Base-by-base conservation (phyloP, 2,888 invertebrate genomes). In the Abrostola tripartita region DNA sequence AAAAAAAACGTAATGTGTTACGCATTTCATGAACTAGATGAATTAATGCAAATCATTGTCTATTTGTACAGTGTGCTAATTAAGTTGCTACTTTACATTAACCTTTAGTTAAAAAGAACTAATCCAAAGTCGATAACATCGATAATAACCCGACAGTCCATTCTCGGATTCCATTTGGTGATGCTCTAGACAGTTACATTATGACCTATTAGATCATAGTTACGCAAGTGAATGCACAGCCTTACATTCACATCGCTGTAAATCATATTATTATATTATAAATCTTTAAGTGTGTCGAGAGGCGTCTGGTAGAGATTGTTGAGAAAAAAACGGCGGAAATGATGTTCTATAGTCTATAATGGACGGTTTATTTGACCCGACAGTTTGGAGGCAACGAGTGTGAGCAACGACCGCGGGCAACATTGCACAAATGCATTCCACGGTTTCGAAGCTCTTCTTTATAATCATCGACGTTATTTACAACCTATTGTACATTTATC, bases 181-280 rank as follows among this genome's bases (percentile, higher is more conserved):
- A 76, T 47, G 42, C 65, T 40, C 58, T 56, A 54, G 36, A 63
- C 12, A 49, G 36, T 54, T 54, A 59, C 53, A 66, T 67, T 68
- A 50, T 81, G 79, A 82, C 78, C 82, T 81, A 81, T 78, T 82
- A 75, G 78, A 78, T 82, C 79, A 81, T 61, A 63, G 57, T 82
- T 82, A 72, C 66, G 69, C 65, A 82, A 82, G 62, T 55, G 61
- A 80, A 71, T 77, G 72, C 74, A 73, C 14, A n/a, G 52, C 11
- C 56, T 61, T 62, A 72, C 71, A 74, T 68, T 78, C 79, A 71
- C 70, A 54, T 71, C n/a, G 59, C 38, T 59, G 42, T 66, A 65
- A 65, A 70, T 68, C 59, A 66, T 73, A 66, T 63, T 67, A 59
- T 61, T 55, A 54, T 58, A 59, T 58, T 58, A 55, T 40, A 40